Evolutionary conservation across 2,888 invertebrate species (phyloP).

Genomic region (Asteroscopus sphinx): DNA sequence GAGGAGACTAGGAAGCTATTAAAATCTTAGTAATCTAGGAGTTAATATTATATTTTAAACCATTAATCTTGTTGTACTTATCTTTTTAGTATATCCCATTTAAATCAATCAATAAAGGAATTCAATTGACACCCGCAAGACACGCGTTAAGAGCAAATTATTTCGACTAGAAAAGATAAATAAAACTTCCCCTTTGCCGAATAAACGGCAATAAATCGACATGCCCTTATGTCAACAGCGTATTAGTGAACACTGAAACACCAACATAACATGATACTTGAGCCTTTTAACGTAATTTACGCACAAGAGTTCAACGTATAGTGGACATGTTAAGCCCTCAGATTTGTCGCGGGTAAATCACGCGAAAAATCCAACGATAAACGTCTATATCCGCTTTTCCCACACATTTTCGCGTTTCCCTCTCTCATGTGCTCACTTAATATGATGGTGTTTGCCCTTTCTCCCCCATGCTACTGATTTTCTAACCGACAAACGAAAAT

Average conservation of each 20-base stretch:
- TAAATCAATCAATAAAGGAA: slow-evolving; percentile 56
- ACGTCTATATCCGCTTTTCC: slow-evolving; percentile 90
- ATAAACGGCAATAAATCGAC: slow-evolving; percentile 86
- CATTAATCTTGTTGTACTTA: background rate
- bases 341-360: slow-evolving; percentile 88
- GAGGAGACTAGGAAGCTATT: too few species aligned
- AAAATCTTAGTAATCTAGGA: too few species aligned
- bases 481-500: slow-evolving; percentile 41
- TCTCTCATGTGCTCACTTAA: slow-evolving; percentile 90
- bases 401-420: slow-evolving; percentile 88
- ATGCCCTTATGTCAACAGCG: slow-evolving; percentile 85
- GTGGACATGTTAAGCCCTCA: slow-evolving; percentile 78
- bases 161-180: slow-evolving; percentile 84
- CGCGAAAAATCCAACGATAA: slow-evolving; percentile 88
- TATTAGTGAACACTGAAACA: slow-evolving; percentile 79
- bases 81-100: slow-evolving; percentile 3
- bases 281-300: slow-evolving; percentile 19
- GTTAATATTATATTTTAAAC: too few species aligned
- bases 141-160: slow-evolving; percentile 74
- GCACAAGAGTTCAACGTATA: slow-evolving; percentile 63
- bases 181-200: slow-evolving; percentile 80
- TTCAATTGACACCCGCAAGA: slow-evolving; percentile 65
- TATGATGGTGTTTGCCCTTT: slow-evolving; percentile 88
- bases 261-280: slow-evolving; percentile 64
- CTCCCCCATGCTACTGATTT: slow-evolving; percentile 74